phyloP scores from a whole-genome alignment of 2,113 vertebrate genomes.

The Rhizomys pruinosus region DNA sequence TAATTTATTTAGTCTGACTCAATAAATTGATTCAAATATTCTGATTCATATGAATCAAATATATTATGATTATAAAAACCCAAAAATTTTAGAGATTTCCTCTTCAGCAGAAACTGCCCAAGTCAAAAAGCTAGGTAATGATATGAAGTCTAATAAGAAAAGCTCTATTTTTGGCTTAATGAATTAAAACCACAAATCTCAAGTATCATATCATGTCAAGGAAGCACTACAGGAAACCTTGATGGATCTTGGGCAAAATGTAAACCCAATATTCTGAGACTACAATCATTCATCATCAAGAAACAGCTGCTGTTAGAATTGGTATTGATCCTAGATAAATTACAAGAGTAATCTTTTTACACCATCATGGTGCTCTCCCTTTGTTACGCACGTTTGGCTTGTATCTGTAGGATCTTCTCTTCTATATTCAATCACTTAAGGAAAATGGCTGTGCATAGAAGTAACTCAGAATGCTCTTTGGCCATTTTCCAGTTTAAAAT shows the following conservation, averaged over 20 bases:
- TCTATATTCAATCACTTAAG: conserved; percentile 5
- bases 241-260: conserved; percentile 62
- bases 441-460: not conserved
- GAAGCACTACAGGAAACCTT: conserved; percentile 17
- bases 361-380: conserved; percentile 44
- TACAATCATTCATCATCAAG: conserved; percentile 66
- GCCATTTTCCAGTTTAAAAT: conserved; percentile 6
- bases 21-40: not conserved
- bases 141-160: not conserved
- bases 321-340: conserved; percentile 71
- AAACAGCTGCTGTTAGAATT: conserved; percentile 60
- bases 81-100: not conserved
- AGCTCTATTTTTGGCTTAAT: not conserved
- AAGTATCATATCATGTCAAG: conserved; percentile 31
- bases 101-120: not conserved
- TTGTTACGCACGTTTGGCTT: conserved; percentile 21
- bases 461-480: not conserved
- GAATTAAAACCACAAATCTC: not conserved
- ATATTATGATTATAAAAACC: too few relatives aligned
- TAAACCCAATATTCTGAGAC: conserved; percentile 66
- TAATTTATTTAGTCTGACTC: too few relatives aligned
- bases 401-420: not conserved
- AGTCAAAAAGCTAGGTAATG: not conserved
- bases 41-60: too few relatives aligned
- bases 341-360: conserved; percentile 62